Conservation (phyloP, 1,140 invertebrate species). For the Saccostrea glomerata region DNA sequence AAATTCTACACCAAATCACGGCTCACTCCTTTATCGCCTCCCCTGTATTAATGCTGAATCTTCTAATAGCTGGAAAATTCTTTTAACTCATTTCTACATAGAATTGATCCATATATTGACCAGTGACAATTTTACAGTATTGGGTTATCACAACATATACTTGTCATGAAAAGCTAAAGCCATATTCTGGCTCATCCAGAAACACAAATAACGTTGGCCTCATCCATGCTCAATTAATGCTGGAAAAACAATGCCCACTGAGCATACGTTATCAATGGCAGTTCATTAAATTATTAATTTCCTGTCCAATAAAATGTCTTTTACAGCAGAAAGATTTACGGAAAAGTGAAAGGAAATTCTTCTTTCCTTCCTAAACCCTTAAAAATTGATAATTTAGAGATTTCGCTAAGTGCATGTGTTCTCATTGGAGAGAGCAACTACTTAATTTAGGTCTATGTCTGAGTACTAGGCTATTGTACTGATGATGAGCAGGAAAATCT, state of each 20-base stretch:
- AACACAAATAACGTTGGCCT: not conserved
- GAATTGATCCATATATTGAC: constrained; percentile 1
- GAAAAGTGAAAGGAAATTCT: not conserved
- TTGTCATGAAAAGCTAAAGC: not conserved
- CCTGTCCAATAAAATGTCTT: not conserved
- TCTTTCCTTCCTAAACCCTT: not conserved
- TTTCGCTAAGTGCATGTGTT: not conserved
- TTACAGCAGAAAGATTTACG: not conserved
- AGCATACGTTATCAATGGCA: not conserved
- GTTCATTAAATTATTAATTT: constrained; percentile 15
- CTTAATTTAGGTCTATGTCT: not conserved
- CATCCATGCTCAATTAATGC: not conserved
- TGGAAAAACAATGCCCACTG: constrained; percentile 2
- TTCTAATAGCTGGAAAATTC: not conserved
- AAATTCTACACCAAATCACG: constrained; percentile 17
- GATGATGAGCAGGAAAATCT: not conserved
- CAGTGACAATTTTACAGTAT: not conserved
- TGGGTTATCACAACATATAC: not conserved
- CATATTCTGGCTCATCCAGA: not conserved
- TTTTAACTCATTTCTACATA: not conserved
- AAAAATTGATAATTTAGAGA: not conserved
- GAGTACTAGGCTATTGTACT: not conserved
- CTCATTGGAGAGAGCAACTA: not conserved
- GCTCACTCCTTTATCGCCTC: not conserved
- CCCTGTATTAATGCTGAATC: not conserved